These are phyloP conservation scores for Drosophila robusta DNA, from an alignment of 2,888 invertebrate genomes.

Conservation along the genomic window DNA sequence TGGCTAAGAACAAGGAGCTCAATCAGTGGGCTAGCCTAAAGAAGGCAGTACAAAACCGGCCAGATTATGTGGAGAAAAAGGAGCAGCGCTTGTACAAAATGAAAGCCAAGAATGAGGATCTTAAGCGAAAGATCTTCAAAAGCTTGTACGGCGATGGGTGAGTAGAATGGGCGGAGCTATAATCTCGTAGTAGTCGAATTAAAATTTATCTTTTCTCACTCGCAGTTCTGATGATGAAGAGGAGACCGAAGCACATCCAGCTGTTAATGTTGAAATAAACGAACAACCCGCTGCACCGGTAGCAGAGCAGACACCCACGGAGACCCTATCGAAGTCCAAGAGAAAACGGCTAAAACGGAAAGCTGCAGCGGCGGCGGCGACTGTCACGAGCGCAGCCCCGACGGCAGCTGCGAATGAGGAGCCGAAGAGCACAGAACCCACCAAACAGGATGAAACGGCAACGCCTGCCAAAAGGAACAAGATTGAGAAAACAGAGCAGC, in stretches of 20 bases:
- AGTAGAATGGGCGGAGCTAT: conserved; percentile 6
- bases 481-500: neutral
- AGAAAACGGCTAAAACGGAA: conserved; percentile 68
- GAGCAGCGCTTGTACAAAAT: conserved; percentile 91
- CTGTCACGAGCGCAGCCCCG: neutral
- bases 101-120: conserved; percentile 89
- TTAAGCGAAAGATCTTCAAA: conserved; percentile 92
- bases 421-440: conserved; percentile 1
- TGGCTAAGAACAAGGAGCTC: conserved; percentile 96
- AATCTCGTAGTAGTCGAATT: neutral
- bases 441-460: neutral
- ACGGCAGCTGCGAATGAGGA: neutral
- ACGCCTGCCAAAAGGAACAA: conserved; percentile 1
- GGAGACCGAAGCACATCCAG: conserved; percentile 23
- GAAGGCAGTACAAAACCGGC: conserved; percentile 91
- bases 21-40: conserved; percentile 98
- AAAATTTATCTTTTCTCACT: neutral
- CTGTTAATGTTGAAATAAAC: conserved; percentile 1
- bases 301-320: conserved; percentile 20
- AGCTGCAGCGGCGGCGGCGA: conserved; percentile 57
- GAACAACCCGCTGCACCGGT: conserved; percentile 3
- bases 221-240: conserved; percentile 83
- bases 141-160: conserved; percentile 88
- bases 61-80: conserved; percentile 91
- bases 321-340: conserved; percentile 63